A percentile compares a stretch with the other conserved stretches of the same genome.
Evolutionary conservation across 2,888 invertebrate genomes (phyloP).

Genomic region (Tortricodes alternella): DNA sequence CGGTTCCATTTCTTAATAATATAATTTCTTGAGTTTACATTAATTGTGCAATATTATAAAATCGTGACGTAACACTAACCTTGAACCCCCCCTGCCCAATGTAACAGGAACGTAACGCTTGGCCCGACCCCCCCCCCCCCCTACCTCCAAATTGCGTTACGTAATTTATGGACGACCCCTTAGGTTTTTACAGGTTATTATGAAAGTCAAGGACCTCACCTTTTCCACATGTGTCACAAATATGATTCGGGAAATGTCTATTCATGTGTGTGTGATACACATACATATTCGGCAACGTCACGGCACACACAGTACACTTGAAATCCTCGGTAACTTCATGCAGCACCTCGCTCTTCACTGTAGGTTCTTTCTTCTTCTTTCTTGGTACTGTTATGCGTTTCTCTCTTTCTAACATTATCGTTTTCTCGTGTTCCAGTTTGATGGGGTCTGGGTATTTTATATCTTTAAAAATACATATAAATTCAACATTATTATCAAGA

Average conservation of each 20-base stretch:
- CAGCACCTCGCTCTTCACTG: constrained; percentile 5
- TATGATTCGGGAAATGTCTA: constrained; percentile 40
- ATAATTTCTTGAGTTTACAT: too few species aligned
- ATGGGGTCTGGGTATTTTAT: not conserved
- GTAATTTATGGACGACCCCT: not conserved
- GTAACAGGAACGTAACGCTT: too few species aligned
- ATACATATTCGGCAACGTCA: constrained; percentile 34
- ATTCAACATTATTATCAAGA: too few species aligned
- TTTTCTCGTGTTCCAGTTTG: constrained; percentile 5
- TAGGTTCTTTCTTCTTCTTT: constrained; percentile 7
- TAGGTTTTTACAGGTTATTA: not conserved
- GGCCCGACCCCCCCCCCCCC: too few species aligned
- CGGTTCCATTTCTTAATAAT: too few species aligned
- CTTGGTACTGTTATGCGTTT: constrained; percentile 23
- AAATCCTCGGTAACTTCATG: constrained; percentile 36
- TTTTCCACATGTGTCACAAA: constrained; percentile 42
- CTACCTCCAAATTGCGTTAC: too few species aligned
- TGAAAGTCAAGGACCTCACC: constrained; percentile 28
- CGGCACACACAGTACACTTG: constrained; percentile 34
- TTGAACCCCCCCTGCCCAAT: too few species aligned
- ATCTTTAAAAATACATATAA: not conserved
- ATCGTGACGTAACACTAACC: too few species aligned
- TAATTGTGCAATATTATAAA: too few species aligned
- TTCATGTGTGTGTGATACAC: constrained; percentile 41
- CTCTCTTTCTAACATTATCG: constrained; percentile 12